Base-by-base conservation (phyloP, 2,113 vertebrate species). In the Rhinichthys klamathensis region DNA sequence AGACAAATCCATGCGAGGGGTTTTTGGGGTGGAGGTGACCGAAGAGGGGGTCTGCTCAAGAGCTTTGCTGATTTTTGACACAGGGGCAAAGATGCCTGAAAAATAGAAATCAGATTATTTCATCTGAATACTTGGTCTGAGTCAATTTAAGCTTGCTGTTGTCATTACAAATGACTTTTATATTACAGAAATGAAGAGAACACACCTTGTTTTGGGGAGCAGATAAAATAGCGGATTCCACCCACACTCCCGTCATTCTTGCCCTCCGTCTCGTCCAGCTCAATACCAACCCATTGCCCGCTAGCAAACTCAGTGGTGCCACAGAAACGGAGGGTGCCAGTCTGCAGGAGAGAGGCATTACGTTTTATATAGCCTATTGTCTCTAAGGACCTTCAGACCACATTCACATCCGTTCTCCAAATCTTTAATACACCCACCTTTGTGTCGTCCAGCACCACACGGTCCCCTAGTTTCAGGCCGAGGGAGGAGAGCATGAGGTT, bases 241-340 rank as follows among this genome's bases (percentile, higher is more conserved):
- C 96, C 96, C 2, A 98, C 96, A 1, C 96, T 97, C 78, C 97
- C 97, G 0, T 98, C 96, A 0, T 98, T 97, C 91, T 98, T 98
- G 41, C 97, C 97, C 88, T 97, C 96, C 0, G 97, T 95, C 76
- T 97, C 96, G 1, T 98, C 97, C 58, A 98, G 95, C 92, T 98
- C 97, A 91, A 98, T 95, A 1, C 97, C 97, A 0, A 97, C 96
- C 97, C 97, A 98, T 94, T 98, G 97, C 18, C 96, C 97, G 1
- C 97, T 98, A 89, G 97, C 97, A 5, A 98, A 97, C 92, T 97
- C 97, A 0, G 97, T 98, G 1, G 97, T 97, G 15, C 97, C 97
- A 3, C 96, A 97, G 84, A 98, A 98, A 76, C 97, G 94, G 84
- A 98, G 92, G 0, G 97, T 97, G 27, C 96, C 97, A 0, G 89